These are phyloP conservation scores for Amiota mariae DNA, from an alignment of 2,888 invertebrate genomes.

Conservation along the genomic window DNA sequence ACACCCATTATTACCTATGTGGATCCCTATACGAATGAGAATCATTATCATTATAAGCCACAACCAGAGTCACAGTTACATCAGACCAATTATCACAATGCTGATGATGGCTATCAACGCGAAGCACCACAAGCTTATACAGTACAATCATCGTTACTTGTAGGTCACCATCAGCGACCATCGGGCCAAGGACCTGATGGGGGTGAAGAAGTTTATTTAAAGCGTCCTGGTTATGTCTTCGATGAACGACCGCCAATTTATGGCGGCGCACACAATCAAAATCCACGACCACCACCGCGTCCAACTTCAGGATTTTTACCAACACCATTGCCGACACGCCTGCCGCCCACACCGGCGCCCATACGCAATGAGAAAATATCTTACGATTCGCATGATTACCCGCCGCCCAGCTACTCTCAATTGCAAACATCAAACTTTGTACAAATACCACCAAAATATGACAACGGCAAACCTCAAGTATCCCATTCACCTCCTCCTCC, in stretches of 20 bases:
- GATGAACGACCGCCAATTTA: slow-evolving; percentile 55
- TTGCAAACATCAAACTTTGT: slow-evolving; percentile 60
- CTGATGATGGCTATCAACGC: slow-evolving; percentile 48
- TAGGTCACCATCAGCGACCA: slow-evolving; percentile 47
- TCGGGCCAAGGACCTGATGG: slow-evolving; percentile 33
- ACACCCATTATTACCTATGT: slow-evolving; percentile 66
- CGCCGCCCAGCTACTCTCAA: slow-evolving; percentile 66
- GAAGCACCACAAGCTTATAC: slow-evolving; percentile 60
- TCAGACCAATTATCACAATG: slow-evolving; percentile 16
- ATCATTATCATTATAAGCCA: slow-evolving; percentile 53
- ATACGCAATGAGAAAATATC: slow-evolving; percentile 58
- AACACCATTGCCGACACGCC: slow-evolving; percentile 47
- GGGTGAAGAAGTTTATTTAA: slow-evolving; percentile 50
- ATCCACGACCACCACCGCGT: slow-evolving; percentile 23
- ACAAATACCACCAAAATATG: slow-evolving; percentile 43
- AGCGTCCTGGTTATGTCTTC: slow-evolving; percentile 66
- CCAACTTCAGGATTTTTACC: slow-evolving; percentile 43
- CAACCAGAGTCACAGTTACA: slow-evolving; percentile 38
- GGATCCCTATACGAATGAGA: slow-evolving; percentile 66
- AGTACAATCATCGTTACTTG: slow-evolving; percentile 66
- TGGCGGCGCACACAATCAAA: slow-evolving; percentile 5
- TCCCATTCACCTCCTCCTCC: not conserved
- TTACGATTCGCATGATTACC: slow-evolving; percentile 71
- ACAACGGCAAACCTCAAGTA: slow-evolving; percentile 41
- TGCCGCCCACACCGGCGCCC: slow-evolving; percentile 41